Conservation (phyloP, 2,888 invertebrate species). For the Frankliniella intonsa region DNA sequence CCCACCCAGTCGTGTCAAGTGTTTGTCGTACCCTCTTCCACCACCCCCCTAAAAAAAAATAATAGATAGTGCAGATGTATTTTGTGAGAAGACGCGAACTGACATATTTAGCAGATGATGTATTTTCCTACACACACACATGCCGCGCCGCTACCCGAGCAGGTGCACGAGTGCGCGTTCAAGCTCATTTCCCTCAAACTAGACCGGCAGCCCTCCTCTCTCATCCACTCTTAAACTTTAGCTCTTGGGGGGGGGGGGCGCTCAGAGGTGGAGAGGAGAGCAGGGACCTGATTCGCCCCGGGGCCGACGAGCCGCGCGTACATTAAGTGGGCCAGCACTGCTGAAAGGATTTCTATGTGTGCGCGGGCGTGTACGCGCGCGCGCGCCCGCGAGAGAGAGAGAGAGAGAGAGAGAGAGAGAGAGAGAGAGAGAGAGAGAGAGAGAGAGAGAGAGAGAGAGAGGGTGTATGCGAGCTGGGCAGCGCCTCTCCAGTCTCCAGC, state of each 20-base stretch:
- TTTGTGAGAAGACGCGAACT: too few species aligned
- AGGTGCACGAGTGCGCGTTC: too few species aligned
- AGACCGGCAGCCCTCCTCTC: not conserved
- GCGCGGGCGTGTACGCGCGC: not conserved
- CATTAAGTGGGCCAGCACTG: not conserved
- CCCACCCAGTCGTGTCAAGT: not conserved
- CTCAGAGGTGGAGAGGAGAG: not conserved
- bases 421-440: not conserved
- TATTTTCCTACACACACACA: too few species aligned
- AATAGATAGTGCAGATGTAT: too few species aligned
- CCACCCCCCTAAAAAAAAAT: too few species aligned
- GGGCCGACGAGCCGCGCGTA: not conserved
- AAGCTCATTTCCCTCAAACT: not conserved
- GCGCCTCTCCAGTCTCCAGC: too few species aligned
- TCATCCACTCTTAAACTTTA: not conserved
- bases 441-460: too few species aligned
- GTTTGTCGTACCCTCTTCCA: too few species aligned
- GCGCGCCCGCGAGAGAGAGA: not conserved
- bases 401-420: not conserved
- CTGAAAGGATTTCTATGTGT: not conserved
- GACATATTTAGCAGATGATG: too few species aligned
- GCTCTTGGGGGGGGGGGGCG: too few species aligned
- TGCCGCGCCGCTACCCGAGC: too few species aligned
- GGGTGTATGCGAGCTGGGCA: too few species aligned
- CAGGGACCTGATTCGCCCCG: not conserved